These are phyloP conservation scores for Ornithorhynchus anatinus DNA, from an alignment of 2,113 vertebrate species.

Conservation along the genomic window DNA sequence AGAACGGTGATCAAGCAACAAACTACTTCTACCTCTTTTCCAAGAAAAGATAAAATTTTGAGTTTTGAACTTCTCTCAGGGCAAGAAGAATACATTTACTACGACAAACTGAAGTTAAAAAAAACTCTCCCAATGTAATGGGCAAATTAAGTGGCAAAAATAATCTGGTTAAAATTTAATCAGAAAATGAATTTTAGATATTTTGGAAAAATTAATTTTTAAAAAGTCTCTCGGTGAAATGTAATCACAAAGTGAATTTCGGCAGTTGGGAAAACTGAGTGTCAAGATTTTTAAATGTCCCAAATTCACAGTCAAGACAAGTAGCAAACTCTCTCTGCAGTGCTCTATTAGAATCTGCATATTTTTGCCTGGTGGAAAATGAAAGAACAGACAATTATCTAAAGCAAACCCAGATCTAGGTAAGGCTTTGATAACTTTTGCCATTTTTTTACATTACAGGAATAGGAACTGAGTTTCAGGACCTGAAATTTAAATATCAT, in stretches of 20 bases:
- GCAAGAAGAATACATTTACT: slow-evolving; percentile 26
- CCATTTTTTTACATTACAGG: neutral
- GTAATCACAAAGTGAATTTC: neutral
- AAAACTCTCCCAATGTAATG: slow-evolving; percentile 3
- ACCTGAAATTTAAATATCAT: too few species aligned
- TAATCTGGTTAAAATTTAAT: neutral
- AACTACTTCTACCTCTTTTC: slow-evolving; percentile 25
- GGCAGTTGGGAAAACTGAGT: neutral
- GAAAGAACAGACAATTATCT: neutral
- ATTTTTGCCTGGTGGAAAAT: neutral
- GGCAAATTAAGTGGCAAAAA: too few species aligned
- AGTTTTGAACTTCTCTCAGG: slow-evolving; percentile 22
- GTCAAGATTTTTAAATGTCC: slow-evolving; percentile 1
- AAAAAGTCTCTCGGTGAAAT: neutral
- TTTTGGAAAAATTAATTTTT: too few species aligned
- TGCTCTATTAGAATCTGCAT: neutral
- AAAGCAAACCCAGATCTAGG: neutral
- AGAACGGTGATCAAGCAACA: too few species aligned
- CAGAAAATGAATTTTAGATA: neutral
- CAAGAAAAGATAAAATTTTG: slow-evolving; percentile 41
- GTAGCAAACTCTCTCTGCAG: fast-evolving
- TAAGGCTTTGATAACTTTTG: neutral
- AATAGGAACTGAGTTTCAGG: too few species aligned
- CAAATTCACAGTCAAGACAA: neutral
- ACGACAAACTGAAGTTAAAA: slow-evolving; percentile 25